phyloP scores from a whole-genome alignment of 2,113 vertebrate genomes.

The Lagopus muta region DNA sequence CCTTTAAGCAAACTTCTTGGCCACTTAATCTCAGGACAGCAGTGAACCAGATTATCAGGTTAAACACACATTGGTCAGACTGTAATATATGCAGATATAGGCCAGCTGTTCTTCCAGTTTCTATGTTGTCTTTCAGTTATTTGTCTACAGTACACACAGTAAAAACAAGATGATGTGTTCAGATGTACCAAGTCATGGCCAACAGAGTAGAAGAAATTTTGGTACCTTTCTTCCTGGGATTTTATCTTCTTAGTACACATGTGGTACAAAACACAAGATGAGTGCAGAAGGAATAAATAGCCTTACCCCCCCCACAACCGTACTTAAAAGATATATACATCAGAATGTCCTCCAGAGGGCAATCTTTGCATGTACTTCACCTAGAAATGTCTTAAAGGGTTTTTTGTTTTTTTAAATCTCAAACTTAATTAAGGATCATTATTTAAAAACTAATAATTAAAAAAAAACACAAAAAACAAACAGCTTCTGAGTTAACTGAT shows the following conservation, averaged over 20 bases:
- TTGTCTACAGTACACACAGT: neutral
- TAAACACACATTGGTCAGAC: neutral
- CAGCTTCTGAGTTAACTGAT: neutral
- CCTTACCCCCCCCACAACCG: neutral
- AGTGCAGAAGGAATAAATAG: neutral
- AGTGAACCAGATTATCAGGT: neutral
- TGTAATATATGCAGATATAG: neutral
- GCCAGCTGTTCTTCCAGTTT: neutral
- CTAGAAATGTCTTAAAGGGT: neutral
- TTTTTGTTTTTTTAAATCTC: neutral
- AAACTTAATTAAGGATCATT: neutral
- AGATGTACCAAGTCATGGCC: neutral
- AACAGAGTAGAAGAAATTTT: neutral
- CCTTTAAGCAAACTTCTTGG: neutral
- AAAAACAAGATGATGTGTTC: neutral
- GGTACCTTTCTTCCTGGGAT: neutral
- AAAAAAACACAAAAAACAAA: neutral
- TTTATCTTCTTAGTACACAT: neutral
- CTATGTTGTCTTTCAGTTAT: neutral
- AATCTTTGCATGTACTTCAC: neutral
- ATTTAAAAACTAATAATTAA: neutral
- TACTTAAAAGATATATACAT: neutral
- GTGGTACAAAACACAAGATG: neutral
- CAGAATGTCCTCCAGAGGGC: conserved; percentile 46
- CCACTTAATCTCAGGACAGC: neutral